Evolutionary conservation across 2,113 vertebrate species (phyloP).

Genomic region (Microcebus ravelobensis): DNA sequence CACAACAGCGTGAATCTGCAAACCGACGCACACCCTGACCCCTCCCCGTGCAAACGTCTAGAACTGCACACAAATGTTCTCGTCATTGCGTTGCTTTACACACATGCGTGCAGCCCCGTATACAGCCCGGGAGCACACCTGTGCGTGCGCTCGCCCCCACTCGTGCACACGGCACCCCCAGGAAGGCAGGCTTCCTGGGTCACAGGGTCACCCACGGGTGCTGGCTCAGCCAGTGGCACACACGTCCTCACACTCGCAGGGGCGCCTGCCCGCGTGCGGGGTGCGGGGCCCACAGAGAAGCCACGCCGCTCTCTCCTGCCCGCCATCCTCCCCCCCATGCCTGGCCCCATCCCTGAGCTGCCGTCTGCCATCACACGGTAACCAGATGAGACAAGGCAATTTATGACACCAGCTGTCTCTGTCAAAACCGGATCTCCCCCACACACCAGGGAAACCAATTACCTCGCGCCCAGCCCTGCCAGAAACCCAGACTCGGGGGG

Average conservation of each 20-base stretch:
- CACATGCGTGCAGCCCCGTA: fast-evolving
- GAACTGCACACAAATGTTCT: background rate
- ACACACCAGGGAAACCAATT: conserved; percentile 48
- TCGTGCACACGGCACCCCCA: fast-evolving
- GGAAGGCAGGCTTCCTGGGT: fast-evolving
- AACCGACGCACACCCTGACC: fast-evolving
- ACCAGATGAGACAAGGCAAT: conserved; percentile 84
- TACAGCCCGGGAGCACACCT: background rate
- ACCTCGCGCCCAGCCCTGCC: conserved; percentile 19
- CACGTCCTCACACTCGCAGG: background rate
- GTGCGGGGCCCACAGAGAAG: background rate
- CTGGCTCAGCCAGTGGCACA: background rate
- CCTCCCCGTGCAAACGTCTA: background rate
- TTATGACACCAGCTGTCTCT: conserved; percentile 84
- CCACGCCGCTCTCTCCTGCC: fast-evolving
- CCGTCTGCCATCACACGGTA: conserved; percentile 70
- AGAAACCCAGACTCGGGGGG: background rate
- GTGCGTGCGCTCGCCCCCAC: fast-evolving
- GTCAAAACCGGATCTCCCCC: conserved; percentile 78
- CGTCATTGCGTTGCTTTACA: background rate
- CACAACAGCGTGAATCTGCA: background rate
- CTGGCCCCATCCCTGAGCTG: background rate
- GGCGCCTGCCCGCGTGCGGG: background rate
- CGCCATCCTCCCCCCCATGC: background rate
- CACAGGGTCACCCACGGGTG: fast-evolving